Conservation (phyloP, 1,140 invertebrate species). For the Anastatus disparis region DNA sequence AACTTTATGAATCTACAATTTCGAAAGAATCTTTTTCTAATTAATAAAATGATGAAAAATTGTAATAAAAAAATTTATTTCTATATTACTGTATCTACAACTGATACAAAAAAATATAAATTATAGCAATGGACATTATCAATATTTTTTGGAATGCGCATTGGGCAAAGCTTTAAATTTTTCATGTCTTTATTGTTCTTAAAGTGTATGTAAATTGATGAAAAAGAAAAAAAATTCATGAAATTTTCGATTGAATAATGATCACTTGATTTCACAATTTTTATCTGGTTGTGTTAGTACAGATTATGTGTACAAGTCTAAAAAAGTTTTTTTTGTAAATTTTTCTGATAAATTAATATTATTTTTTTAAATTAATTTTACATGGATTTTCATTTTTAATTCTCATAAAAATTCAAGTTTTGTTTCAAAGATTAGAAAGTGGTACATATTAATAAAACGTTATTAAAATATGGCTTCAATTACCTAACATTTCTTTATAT, state of each 20-base stretch:
- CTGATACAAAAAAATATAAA: constrained; percentile 16
- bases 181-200: constrained; percentile 16
- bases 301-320: background rate
- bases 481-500: too few relatives aligned
- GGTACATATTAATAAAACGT: constrained; percentile 5
- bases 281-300: background rate
- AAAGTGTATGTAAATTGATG: constrained; percentile 28
- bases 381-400: too few relatives aligned
- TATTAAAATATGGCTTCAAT: too few relatives aligned
- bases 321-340: background rate
- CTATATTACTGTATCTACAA: background rate
- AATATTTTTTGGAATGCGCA: constrained; percentile 2
- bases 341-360: background rate
- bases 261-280: too few relatives aligned
- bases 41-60: constrained; percentile 7
- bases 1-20: too few relatives aligned
- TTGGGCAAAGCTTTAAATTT: constrained; percentile 18
- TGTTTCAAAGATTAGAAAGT: background rate
- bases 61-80: constrained; percentile 10
- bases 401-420: too few relatives aligned
- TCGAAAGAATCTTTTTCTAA: too few relatives aligned
- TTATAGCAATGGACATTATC: constrained; percentile 13
- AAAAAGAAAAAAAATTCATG: constrained; percentile 4
- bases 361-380: constrained; percentile 14
- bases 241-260: constrained; percentile 22